Conservation (phyloP, 2,888 invertebrate species). For the Sinotaia quadrata region DNA sequence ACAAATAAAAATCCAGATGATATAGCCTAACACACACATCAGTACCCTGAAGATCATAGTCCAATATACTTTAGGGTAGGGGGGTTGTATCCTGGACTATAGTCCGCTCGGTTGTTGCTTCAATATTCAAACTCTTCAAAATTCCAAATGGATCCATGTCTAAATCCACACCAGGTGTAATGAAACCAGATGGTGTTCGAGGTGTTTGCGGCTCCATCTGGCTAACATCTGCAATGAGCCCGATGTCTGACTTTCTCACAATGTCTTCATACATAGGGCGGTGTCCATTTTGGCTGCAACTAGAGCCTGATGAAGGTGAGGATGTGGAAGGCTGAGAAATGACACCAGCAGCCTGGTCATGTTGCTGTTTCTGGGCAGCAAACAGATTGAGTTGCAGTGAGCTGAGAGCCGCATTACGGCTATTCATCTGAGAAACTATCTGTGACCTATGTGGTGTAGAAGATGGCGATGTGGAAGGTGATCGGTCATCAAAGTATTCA, state of each 20-base stretch:
- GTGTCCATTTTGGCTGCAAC: conserved; percentile 23
- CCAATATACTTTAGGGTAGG: conserved; percentile 12
- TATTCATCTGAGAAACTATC: conserved; percentile 24
- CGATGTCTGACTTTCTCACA: conserved; percentile 33
- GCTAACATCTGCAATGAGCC: conserved; percentile 39
- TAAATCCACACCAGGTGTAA: conserved; percentile 55
- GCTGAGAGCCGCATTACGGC: conserved; percentile 27
- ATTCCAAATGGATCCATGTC: conserved; percentile 64
- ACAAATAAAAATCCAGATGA: not conserved
- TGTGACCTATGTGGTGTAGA: conserved; percentile 26
- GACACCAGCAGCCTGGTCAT: conserved; percentile 22
- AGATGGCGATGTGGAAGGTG: conserved; percentile 29
- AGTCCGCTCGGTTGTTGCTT: conserved; percentile 20
- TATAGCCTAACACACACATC: not conserved
- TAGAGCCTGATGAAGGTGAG: conserved; percentile 26
- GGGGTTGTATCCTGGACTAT: not conserved
- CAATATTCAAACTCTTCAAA: conserved; percentile 64
- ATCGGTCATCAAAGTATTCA: conserved; percentile 38
- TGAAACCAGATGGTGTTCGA: conserved; percentile 61
- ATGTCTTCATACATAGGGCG: conserved; percentile 49
- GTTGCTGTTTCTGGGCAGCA: conserved; percentile 23
- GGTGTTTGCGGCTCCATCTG: conserved; percentile 59
- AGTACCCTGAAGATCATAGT: not conserved
- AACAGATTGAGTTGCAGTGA: conserved; percentile 25
- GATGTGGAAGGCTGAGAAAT: conserved; percentile 42